Conservation (phyloP, 2,888 invertebrate species). For the Asteroscopus sphinx region DNA sequence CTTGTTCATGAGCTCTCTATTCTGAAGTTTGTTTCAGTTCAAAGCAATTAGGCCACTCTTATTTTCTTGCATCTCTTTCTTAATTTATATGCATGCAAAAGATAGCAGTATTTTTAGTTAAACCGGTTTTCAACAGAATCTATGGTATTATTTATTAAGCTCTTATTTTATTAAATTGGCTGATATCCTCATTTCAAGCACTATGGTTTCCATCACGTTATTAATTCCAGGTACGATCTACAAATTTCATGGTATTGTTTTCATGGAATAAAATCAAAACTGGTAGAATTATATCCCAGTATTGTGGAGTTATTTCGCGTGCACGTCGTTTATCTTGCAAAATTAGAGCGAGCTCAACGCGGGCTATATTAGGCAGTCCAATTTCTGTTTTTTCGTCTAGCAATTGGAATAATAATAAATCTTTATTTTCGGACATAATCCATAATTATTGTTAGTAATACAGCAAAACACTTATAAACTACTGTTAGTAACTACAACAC, state of each 20-base stretch:
- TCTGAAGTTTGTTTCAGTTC: too few relatives aligned
- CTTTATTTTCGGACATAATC: too few relatives aligned
- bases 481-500: too few relatives aligned
- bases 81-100: too few relatives aligned
- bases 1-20: too few relatives aligned
- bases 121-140: too few relatives aligned
- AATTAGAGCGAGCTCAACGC: constrained; percentile 9
- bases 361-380: constrained; percentile 29
- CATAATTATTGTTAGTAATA: too few relatives aligned
- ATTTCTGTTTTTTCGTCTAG: constrained; percentile 17
- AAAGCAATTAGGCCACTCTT: too few relatives aligned
- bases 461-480: too few relatives aligned
- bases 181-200: constrained; percentile 6
- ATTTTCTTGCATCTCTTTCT: too few relatives aligned
- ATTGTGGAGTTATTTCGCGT: constrained; percentile 14
- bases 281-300: constrained; percentile 4
- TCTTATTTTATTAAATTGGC: constrained; percentile 31
- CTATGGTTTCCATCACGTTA: not conserved
- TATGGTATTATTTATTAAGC: not conserved
- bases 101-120: too few relatives aligned
- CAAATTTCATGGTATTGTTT: not conserved
- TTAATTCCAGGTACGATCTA: not conserved
- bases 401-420: too few relatives aligned
- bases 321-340: constrained; percentile 32
- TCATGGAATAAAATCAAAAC: not conserved